Evolutionary conservation across 2,113 vertebrate genomes (phyloP).

Genomic region (Coregonus clupeaformis): DNA sequence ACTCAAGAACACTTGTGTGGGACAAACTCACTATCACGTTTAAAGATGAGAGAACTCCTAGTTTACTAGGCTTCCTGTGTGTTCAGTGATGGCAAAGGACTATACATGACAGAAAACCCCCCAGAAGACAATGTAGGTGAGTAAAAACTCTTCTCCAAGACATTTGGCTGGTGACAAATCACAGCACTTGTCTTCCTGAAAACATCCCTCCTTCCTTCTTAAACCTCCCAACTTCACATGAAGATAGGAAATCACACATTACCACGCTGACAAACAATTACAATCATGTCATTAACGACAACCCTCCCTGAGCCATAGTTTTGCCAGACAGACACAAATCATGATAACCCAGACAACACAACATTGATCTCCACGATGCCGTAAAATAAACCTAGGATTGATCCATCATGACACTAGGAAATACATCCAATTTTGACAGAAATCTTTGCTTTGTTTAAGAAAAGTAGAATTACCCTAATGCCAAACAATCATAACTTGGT

Average conservation of each 20-base stretch:
- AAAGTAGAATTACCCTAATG: slow-evolving; percentile 21
- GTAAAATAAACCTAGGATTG: slow-evolving; percentile 39
- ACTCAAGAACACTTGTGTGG: neutral
- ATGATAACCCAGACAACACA: slow-evolving; percentile 30
- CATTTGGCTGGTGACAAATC: slow-evolving; percentile 92
- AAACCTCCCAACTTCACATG: slow-evolving; percentile 89
- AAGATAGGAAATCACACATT: slow-evolving; percentile 91
- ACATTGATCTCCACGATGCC: slow-evolving; percentile 41
- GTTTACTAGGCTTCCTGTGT: neutral
- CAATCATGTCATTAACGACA: slow-evolving; percentile 91
- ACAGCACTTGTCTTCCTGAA: slow-evolving; percentile 89
- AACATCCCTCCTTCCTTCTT: slow-evolving; percentile 88
- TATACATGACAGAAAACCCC: no score
- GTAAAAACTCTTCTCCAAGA: slow-evolving; percentile 83
- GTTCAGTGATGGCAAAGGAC: no score
- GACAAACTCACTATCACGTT: slow-evolving; percentile 1
- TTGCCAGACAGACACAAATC: slow-evolving; percentile 26
- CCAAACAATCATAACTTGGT: slow-evolving; percentile 42
- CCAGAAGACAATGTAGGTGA: slow-evolving; percentile 58
- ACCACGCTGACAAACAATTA: slow-evolving; percentile 92
- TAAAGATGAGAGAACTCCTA: neutral
- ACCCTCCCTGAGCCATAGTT: slow-evolving; percentile 66
- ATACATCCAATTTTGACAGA: slow-evolving; percentile 34
- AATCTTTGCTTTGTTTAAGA: slow-evolving; percentile 30
- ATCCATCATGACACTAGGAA: slow-evolving; percentile 59